phyloP scores from a whole-genome alignment of 2,797 vertebrate genomes.

The Sebastes elongatus region DNA sequence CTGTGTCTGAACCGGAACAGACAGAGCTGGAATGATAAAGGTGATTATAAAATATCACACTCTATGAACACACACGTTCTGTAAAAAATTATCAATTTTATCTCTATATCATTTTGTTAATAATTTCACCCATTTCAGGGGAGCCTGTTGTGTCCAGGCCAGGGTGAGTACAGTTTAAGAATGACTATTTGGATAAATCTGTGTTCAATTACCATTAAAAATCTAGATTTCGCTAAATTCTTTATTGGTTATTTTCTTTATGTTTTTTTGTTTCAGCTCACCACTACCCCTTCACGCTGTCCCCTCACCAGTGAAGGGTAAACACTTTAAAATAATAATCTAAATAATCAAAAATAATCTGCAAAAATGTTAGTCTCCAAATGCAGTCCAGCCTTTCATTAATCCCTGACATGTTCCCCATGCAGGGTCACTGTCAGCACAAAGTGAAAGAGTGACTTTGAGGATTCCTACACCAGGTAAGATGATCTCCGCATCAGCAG shows the following conservation, averaged over 20 bases:
- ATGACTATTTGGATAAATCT: neutral
- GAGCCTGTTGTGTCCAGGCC: constrained; percentile 25
- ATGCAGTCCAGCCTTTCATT: neutral
- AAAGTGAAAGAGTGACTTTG: constrained; percentile 68
- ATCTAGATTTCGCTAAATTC: neutral
- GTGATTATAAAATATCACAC: constrained; percentile 43
- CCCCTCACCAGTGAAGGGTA: constrained; percentile 53
- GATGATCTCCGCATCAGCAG: neutral
- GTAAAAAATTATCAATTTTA: neutral
- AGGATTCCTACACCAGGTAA: constrained; percentile 67
- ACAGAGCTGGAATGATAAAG: constrained; percentile 62
- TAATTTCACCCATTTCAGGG: constrained; percentile 46
- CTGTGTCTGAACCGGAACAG: constrained; percentile 65
- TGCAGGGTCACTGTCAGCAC: constrained; percentile 36
- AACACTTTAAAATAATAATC: neutral
- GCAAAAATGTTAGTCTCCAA: neutral
- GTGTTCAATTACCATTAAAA: neutral
- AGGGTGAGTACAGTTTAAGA: constrained; percentile 51
- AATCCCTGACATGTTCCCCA: neutral
- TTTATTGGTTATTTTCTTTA: neutral
- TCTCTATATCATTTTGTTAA: neutral
- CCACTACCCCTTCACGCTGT: constrained; percentile 12
- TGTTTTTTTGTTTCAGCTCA: constrained; percentile 45
- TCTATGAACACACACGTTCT: neutral
- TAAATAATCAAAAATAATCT: neutral